Evolutionary conservation across 1,140 invertebrate genomes (phyloP).

Genomic region (Venturia canescens): DNA sequence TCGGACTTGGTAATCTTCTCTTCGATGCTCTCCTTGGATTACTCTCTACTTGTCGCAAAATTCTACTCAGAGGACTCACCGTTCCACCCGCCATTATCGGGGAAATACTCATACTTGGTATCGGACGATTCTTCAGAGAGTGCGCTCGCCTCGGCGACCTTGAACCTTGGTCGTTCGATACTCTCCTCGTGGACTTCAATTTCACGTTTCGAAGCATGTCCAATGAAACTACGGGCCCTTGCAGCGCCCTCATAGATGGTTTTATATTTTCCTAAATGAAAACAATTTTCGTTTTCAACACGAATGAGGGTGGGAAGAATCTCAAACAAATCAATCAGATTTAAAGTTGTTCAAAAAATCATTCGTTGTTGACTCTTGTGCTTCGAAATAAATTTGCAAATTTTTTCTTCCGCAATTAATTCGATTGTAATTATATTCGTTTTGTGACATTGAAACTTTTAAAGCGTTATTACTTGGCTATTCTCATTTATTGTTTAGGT

Average conservation of each 20-base stretch:
- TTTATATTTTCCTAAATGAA: constrained; percentile 61
- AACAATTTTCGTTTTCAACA: too few species aligned
- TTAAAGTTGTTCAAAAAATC: too few species aligned
- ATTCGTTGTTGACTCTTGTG: too few species aligned
- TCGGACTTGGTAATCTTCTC: constrained; percentile 44
- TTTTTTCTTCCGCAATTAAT: too few species aligned
- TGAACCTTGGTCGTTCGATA: constrained; percentile 49
- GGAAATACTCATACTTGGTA: constrained; percentile 60
- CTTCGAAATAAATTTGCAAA: too few species aligned
- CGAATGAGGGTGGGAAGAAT: too few species aligned
- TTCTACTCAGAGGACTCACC: constrained; percentile 56
- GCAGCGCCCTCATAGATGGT: constrained; percentile 52
- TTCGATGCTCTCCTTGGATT: constrained; percentile 48
- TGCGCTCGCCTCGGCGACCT: constrained; percentile 61
- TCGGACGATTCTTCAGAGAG: constrained; percentile 52
- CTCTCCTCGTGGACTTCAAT: constrained; percentile 64
- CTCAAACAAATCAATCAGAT: too few species aligned
- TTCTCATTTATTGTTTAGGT: too few species aligned
- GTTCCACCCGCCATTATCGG: constrained; percentile 56
- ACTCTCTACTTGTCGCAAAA: constrained; percentile 61
- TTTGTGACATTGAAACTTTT: too few species aligned
- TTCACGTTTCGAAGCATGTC: constrained; percentile 72
- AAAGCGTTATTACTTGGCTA: too few species aligned
- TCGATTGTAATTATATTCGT: too few species aligned
- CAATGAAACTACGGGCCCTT: constrained; percentile 62